Percentiles rank a stretch among this genome's conserved stretches.
Evolutionary conservation across 2,888 invertebrate genomes (phyloP).

Genomic region (Noctua fimbriata): DNA sequence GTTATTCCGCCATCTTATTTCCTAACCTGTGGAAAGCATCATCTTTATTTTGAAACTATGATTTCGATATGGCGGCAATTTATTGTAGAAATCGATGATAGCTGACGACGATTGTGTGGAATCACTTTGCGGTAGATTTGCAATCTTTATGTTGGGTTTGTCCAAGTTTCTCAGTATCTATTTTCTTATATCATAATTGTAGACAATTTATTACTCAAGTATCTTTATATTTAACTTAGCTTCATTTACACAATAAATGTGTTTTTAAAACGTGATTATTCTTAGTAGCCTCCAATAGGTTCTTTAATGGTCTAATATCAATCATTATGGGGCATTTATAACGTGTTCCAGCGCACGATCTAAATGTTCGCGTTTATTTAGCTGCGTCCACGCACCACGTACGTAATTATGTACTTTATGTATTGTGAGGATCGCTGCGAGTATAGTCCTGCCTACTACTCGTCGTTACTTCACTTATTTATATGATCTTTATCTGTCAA

Average conservation of each 20-base stretch:
- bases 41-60: conserved; percentile 55
- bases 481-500: conserved; percentile 26
- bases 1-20: conserved; percentile 61
- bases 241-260: conserved; percentile 24
- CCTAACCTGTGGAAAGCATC: conserved; percentile 58
- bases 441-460: conserved; percentile 1
- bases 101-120: conserved; percentile 14
- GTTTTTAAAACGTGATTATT: conserved; percentile 45
- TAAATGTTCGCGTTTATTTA: conserved; percentile 56
- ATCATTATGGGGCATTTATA: conserved; percentile 57
- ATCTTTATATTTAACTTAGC: conserved; percentile 6
- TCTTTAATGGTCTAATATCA: conserved; percentile 57
- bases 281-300: conserved; percentile 42
- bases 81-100: conserved; percentile 46
- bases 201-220: not conserved
- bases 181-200: not conserved
- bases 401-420: conserved; percentile 37
- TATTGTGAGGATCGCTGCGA: conserved; percentile 22
- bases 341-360: conserved; percentile 56
- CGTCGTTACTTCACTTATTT: conserved; percentile 36
- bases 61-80: conserved; percentile 42
- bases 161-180: conserved; percentile 39
- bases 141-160: conserved; percentile 37
- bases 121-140: conserved; percentile 32
- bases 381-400: conserved; percentile 39